Base-by-base conservation (phyloP, 2,888 invertebrate genomes). In the Plebejus argus region DNA sequence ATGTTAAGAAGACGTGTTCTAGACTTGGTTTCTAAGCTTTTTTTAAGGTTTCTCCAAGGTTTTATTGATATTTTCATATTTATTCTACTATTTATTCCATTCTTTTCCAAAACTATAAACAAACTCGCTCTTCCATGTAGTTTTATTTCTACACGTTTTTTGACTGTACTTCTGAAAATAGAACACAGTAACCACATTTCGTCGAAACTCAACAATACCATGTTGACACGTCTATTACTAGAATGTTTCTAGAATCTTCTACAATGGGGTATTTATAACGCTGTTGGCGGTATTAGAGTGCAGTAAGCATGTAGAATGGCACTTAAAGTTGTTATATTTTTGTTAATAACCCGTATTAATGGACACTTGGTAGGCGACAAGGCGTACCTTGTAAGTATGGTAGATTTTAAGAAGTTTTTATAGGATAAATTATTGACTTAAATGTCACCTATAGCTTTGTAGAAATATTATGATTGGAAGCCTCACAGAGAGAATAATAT, bases 301-400 rank as follows among this genome's bases (percentile, higher is more conserved):
- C 72, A 6, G 20, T n/a, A n/a, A 45, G 4, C n/a, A 39, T 20
- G 18, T 49, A 23, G 1, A 20, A 74, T 74, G 74, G 15, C 49
- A 28, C 74, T 74, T 28, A 23, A 45, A 49, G 18, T 74, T 3
- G 7, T 74, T 4, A 28, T 23, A 28, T 18, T 74, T 6, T 23
- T 61, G 15, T 23, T 45, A n/a, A 3, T 66, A 12, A 7, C 76
- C 15, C 35, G 61, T 18, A 45, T 76, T 7, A 45, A 86, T 18
- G 82, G 86, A 56, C 93, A 93, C 84, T 81, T 92, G 53, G 79
- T 84, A 12, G 87, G 86, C 7, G 91, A 91, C 80, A 91, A 85
- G 82, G 81, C 82, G 28, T 85, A 89, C 78, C 79, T 91, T 88
- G 91, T 92, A 85, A 87, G 89, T 81, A 72, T 18, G 53, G 5